A percentile compares a stretch with the other conserved stretches of the same genome.
Evolutionary conservation across 2,888 invertebrate genomes (phyloP).

Genomic region (Muschampia plurimacula): DNA sequence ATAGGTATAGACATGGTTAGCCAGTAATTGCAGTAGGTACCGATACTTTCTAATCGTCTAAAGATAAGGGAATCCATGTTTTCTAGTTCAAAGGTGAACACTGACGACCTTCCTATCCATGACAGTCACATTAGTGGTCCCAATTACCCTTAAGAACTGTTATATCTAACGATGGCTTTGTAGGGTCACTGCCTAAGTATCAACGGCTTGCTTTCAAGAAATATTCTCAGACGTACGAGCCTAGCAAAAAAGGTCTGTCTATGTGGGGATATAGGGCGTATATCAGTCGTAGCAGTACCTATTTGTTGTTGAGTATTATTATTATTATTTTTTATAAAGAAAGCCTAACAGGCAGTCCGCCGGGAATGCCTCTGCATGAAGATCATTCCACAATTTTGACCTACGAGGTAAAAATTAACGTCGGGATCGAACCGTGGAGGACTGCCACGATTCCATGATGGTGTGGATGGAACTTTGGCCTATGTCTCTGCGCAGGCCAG

Average conservation of each 20-base stretch:
- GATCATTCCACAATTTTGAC: no score
- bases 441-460: no score
- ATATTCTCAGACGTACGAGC: background rate
- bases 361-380: no score
- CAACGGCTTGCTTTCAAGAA: background rate
- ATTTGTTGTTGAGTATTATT: no score
- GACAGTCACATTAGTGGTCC: conserved; percentile 46
- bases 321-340: no score
- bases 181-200: background rate
- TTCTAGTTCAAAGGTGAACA: conserved; percentile 68
- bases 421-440: no score
- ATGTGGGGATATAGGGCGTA: background rate
- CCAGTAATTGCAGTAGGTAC: conserved; percentile 10
- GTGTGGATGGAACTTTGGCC: no score
- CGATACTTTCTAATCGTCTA: conserved; percentile 40
- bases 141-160: conserved; percentile 29
- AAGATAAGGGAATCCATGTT: conserved; percentile 53
- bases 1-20: background rate
- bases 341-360: no score
- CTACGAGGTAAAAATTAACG: no score
- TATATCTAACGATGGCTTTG: background rate
- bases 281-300: no score
- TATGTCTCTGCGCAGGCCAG: no score
- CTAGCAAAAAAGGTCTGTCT: background rate
- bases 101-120: conserved; percentile 55